Percentiles rank a stretch among this genome's conserved stretches.
Evolutionary conservation across 2,888 invertebrate genomes (phyloP).

Genomic region (Apantesis nais): DNA sequence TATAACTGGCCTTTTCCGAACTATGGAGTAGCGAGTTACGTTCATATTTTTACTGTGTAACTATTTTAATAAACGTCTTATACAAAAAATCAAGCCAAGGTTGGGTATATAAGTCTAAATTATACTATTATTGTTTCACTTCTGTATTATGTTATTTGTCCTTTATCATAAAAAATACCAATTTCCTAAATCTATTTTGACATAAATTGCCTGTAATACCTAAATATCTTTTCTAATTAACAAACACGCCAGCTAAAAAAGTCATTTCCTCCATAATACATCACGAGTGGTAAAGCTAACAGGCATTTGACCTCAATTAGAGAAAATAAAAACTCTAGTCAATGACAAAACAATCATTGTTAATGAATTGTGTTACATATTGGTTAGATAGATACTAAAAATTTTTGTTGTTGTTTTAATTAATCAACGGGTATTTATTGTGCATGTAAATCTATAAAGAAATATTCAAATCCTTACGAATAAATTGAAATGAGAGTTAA

Average conservation of each 20-base stretch:
- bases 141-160: not conserved
- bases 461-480: constrained; percentile 17
- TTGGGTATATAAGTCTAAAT: not conserved
- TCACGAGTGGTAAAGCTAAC: constrained; percentile 66
- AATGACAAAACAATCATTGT: constrained; percentile 78
- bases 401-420: constrained; percentile 31
- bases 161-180: not conserved
- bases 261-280: constrained; percentile 61
- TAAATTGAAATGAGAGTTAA: not conserved
- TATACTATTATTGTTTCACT: not conserved
- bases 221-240: constrained; percentile 44
- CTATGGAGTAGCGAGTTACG: too few species aligned
- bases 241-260: constrained; percentile 56
- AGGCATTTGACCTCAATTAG: constrained; percentile 77
- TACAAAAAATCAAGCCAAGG: not conserved
- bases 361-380: constrained; percentile 68
- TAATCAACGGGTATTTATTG: constrained; percentile 27
- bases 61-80: not conserved
- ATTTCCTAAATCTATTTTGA: constrained; percentile 6
- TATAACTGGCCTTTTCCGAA: not conserved
- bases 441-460: constrained; percentile 6
- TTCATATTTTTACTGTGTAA: not conserved
- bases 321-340: constrained; percentile 71
- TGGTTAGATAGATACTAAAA: constrained; percentile 46
- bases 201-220: constrained; percentile 16